A percentile compares a stretch with the other conserved stretches of the same genome.
Conservation (phyloP, 1,140 invertebrate species). For the Psix sp. region DNA sequence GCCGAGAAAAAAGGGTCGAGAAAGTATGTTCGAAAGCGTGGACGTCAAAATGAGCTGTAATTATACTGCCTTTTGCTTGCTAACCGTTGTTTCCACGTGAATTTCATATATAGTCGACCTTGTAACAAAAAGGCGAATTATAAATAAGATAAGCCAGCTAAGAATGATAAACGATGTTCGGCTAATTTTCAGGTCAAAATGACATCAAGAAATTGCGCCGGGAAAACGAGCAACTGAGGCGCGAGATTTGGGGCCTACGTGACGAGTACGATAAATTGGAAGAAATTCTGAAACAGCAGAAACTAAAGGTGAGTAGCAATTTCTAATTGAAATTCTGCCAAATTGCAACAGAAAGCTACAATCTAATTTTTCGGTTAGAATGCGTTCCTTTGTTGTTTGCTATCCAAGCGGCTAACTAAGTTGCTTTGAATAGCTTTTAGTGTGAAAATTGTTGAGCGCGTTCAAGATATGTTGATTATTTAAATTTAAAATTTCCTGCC, state of each 20-base stretch:
- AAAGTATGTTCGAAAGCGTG: slow-evolving; percentile 65
- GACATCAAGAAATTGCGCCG: slow-evolving; percentile 91
- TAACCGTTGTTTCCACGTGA: slow-evolving; percentile 11
- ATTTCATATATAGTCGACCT: too few relatives aligned
- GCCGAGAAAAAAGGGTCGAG: slow-evolving; percentile 64
- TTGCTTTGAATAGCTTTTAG: too few relatives aligned
- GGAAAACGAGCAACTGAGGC: slow-evolving; percentile 90
- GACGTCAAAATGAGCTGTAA: slow-evolving; percentile 44
- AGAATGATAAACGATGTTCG: not conserved
- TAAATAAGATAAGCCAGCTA: not conserved
- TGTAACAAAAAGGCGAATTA: too few relatives aligned
- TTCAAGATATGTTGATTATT: too few relatives aligned
- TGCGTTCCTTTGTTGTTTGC: too few relatives aligned
- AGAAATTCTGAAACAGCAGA: slow-evolving; percentile 82
- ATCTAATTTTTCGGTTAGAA: slow-evolving; percentile 52
- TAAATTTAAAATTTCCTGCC: not conserved
- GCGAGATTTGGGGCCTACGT: slow-evolving; percentile 90
- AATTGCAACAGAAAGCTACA: slow-evolving; percentile 37
- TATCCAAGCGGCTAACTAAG: too few relatives aligned
- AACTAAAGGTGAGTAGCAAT: slow-evolving; percentile 75
- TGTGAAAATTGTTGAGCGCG: too few relatives aligned
- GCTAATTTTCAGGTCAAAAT: slow-evolving; percentile 83
- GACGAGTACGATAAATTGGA: slow-evolving; percentile 92
- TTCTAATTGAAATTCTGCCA: slow-evolving; percentile 50
- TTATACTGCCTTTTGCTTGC: slow-evolving; percentile 24